Evolutionary conservation across 2,797 vertebrate genomes (phyloP).

Genomic region (Phyllotis vaccarum): DNA sequence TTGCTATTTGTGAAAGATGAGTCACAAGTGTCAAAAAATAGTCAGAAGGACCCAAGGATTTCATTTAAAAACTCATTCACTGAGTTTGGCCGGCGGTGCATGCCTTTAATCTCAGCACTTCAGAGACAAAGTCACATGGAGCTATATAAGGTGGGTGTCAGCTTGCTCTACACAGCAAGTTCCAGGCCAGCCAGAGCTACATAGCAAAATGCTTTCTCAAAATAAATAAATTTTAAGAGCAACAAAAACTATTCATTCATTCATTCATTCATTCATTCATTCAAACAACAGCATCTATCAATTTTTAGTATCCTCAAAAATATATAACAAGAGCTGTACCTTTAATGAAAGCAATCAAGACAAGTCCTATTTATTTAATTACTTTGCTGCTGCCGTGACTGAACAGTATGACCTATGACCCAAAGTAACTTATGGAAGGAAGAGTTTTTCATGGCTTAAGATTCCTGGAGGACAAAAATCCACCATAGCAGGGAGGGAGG

Average conservation of each 20-base stretch:
- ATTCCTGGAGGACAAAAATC: neutral
- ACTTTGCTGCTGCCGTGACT: neutral
- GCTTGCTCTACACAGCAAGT: neutral
- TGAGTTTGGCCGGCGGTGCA: neutral
- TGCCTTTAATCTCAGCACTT: neutral
- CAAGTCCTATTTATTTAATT: neutral
- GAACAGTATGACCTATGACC: neutral
- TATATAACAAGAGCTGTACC: neutral
- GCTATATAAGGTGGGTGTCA: neutral
- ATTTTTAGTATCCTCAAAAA: constrained; percentile 24
- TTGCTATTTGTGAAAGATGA: neutral
- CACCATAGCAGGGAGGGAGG: too few species aligned
- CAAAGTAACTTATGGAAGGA: neutral
- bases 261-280: neutral
- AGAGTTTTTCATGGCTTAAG: neutral
- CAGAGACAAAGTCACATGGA: neutral
- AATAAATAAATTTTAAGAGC: neutral
- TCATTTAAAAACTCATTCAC: neutral
- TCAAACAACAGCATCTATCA: neutral
- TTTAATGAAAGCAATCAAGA: neutral
- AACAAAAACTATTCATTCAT: neutral
- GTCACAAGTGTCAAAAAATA: neutral
- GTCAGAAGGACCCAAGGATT: neutral
- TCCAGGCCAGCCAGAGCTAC: neutral
- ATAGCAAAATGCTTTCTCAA: neutral